Evolutionary conservation across 2,888 invertebrate genomes (phyloP), one percentile per base, ranked within the genome.

Genomic region (Drosophila mimica): DNA sequence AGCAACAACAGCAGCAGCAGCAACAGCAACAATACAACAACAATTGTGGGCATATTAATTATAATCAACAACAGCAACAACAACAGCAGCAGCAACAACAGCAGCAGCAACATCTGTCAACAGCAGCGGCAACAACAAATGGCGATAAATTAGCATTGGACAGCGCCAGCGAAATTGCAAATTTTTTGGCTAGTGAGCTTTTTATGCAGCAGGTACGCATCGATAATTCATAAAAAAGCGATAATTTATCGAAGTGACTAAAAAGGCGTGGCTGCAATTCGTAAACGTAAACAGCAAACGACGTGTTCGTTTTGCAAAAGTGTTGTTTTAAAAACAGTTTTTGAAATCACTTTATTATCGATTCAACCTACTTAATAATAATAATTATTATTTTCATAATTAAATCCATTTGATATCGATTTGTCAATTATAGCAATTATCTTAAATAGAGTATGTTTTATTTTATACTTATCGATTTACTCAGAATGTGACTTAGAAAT

Each of bases 101-200:
- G n/a, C 54, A 36, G 13, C 70, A 49, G 28, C 54, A 36, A n/a
- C 70, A 68, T 17, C 49, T 52, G 52, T 20, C 60, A 36, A 6
- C 54, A 15, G 36, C 70, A 60, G 28, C 68, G 70, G 9, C 68
- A 54, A 67, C 68, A 70, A 66, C 40, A 64, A 72, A 73, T 71
- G 78, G 78, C 65, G 90, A 91, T 74, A 89, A 91, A 86, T 90
- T 92, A 70, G 81, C 90, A 63, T 96, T 97, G 95, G 97, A 97
- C 31, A 74, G 40, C 94, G 96, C 96, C 93, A 95, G 96, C 94
- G 97, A 97, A 95, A 96, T 97, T 93, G 96, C 96, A 91, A 96
- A 96, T 94, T 96, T 97, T 94, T 95, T 97, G 92, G 96, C 97
- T 92, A 96, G 96, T 93, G 97, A 97, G 95, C 94, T 96, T 93